Conservation (phyloP, 2,888 invertebrate species). For the Vesta saturnalis region DNA sequence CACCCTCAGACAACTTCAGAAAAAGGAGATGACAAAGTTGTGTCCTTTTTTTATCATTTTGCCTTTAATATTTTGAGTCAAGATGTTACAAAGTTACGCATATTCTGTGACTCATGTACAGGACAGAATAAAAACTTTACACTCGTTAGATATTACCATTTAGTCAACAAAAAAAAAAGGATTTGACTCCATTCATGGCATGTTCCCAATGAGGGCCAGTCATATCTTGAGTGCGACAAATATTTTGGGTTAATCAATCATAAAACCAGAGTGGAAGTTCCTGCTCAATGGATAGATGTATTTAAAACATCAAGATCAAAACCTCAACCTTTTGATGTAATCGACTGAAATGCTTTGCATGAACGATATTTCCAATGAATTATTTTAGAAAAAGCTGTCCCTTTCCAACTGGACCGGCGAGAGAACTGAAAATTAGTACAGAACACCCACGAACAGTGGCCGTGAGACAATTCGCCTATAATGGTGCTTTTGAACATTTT, state of each 20-base stretch:
- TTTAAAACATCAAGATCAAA: no score
- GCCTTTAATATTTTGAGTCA: no score
- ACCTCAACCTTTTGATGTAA: slow-evolving; percentile 40
- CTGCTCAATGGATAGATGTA: slow-evolving; percentile 33
- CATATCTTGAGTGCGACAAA: slow-evolving; percentile 43
- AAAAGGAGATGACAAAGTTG: not conserved
- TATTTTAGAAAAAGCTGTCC: no score
- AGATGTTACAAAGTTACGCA: not conserved
- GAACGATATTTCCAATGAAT: slow-evolving; percentile 24
- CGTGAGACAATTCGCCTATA: slow-evolving; percentile 11
- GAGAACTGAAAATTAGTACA: slow-evolving; percentile 27
- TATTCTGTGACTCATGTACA: slow-evolving; percentile 14
- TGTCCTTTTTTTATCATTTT: no score
- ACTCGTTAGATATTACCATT: slow-evolving; percentile 44
- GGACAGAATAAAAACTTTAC: no score
- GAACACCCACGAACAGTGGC: slow-evolving; percentile 28
- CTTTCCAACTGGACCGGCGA: slow-evolving; percentile 31
- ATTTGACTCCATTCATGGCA: slow-evolving; percentile 43
- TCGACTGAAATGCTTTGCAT: slow-evolving; percentile 14
- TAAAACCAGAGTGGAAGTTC: slow-evolving; percentile 39
- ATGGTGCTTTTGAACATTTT: no score
- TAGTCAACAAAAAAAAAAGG: slow-evolving; percentile 45
- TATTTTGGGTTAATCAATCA: slow-evolving; percentile 42
- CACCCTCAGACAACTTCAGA: not conserved
- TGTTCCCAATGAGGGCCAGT: slow-evolving; percentile 48